These are phyloP conservation scores for Habroteleia sp. DNA, from an alignment of 2,888 invertebrate species.

Conservation along the genomic window DNA sequence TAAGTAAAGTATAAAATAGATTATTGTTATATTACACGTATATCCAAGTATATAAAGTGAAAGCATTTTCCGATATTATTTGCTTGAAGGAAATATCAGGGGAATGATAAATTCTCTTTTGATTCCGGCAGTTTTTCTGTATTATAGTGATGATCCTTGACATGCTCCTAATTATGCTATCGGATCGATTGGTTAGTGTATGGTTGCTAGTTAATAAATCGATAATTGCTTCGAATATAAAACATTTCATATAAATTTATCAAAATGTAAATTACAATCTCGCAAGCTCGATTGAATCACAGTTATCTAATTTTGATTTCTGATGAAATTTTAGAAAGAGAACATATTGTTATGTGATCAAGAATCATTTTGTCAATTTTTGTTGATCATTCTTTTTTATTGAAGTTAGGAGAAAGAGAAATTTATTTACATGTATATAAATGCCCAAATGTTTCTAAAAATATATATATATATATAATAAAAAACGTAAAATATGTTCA, in stretches of 20 bases:
- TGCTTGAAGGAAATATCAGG: no score
- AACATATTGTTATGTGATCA: conserved; percentile 20
- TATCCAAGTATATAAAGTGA: no score
- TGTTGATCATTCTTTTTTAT: conserved; percentile 22
- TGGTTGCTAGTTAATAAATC: neutral
- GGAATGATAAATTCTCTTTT: conserved; percentile 17
- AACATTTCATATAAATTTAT: conserved; percentile 25
- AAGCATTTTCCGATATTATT: no score
- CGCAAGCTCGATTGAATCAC: conserved; percentile 40
- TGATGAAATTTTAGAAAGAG: conserved; percentile 6
- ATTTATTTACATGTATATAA: no score
- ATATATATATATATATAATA: no score
- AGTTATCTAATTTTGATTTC: conserved; percentile 39
- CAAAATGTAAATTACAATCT: conserved; percentile 23
- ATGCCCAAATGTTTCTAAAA: no score
- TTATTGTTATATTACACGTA: no score
- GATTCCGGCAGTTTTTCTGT: conserved; percentile 1
- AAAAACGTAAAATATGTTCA: no score
- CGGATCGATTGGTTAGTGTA: neutral
- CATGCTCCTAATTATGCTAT: neutral
- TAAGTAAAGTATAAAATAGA: no score
- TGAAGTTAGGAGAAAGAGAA: neutral
- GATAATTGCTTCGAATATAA: neutral
- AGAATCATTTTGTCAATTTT: no score
- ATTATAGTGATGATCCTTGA: neutral